phyloP scores from a whole-genome alignment of 2,888 invertebrate species.

The Andrena trimmerana region DNA sequence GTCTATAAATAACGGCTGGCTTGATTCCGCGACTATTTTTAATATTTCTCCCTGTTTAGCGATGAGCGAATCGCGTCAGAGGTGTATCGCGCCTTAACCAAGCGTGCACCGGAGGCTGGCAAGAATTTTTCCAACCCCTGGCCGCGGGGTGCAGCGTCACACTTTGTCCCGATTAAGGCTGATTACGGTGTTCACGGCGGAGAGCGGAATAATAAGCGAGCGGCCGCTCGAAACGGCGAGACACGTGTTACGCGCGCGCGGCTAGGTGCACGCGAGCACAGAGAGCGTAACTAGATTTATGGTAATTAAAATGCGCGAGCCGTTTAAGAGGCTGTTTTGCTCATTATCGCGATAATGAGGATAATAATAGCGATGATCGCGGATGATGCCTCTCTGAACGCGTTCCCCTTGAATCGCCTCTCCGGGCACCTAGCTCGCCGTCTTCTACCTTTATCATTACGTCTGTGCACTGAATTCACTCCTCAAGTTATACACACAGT shows the following conservation, averaged over 20 bases:
- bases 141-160: neutral
- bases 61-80: neutral
- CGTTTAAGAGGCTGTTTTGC: slow-evolving; percentile 54
- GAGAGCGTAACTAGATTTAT: slow-evolving; percentile 63
- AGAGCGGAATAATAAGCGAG: slow-evolving; percentile 53
- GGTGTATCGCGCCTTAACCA: too few relatives aligned
- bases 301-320: slow-evolving; percentile 65
- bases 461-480: neutral
- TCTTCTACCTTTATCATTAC: neutral
- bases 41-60: neutral
- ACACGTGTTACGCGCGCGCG: slow-evolving; percentile 38
- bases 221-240: slow-evolving; percentile 40
- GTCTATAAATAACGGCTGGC: neutral
- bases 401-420: neutral
- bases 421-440: neutral
- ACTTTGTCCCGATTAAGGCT: slow-evolving; percentile 33
- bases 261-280: slow-evolving; percentile 15
- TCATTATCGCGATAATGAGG: slow-evolving; percentile 60
- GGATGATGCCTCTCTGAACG: slow-evolving; percentile 29
- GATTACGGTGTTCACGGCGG: slow-evolving; percentile 46
- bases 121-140: slow-evolving; percentile 14
- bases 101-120: too few relatives aligned
- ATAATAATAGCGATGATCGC: slow-evolving; percentile 63
- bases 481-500: too few relatives aligned
- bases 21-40: slow-evolving; percentile 16